These are phyloP conservation scores for Sminthurides aquaticus DNA, from an alignment of 2,888 invertebrate species.

Conservation along the genomic window DNA sequence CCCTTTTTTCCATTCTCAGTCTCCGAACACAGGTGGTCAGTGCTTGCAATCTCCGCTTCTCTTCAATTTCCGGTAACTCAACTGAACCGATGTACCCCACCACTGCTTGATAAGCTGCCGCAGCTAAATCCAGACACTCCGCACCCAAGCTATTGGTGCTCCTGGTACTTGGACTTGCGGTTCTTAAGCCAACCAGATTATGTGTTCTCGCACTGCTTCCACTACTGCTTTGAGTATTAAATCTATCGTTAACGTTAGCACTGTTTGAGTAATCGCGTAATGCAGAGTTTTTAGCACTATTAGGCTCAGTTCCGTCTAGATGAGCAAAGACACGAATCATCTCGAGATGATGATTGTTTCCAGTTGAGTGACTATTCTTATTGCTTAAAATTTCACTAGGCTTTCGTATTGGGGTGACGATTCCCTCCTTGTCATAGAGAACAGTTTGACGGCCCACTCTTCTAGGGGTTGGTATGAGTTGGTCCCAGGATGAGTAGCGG, in stretches of 20 bases:
- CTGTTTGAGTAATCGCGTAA: slow-evolving; percentile 9
- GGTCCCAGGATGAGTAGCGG: slow-evolving; percentile 31
- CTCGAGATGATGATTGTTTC: slow-evolving; percentile 36
- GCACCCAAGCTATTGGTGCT: slow-evolving; percentile 25
- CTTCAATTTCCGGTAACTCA: slow-evolving; percentile 71
- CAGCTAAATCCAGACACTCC: slow-evolving; percentile 7
- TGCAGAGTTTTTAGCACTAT: background rate
- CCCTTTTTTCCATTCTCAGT: slow-evolving; percentile 78
- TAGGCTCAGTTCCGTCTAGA: slow-evolving; percentile 30
- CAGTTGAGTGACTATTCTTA: slow-evolving; percentile 14
- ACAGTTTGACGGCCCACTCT: slow-evolving; percentile 31
- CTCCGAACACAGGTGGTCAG: slow-evolving; percentile 69
- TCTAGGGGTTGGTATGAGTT: slow-evolving; percentile 30
- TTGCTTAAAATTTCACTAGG: background rate
- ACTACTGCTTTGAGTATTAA: slow-evolving; percentile 41
- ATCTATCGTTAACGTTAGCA: slow-evolving; percentile 27
- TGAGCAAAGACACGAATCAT: slow-evolving; percentile 39
- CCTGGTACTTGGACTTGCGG: slow-evolving; percentile 26
- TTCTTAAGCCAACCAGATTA: slow-evolving; percentile 21
- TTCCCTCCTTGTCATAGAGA: slow-evolving; percentile 28
- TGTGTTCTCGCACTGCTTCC: slow-evolving; percentile 32
- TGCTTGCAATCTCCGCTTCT: slow-evolving; percentile 61
- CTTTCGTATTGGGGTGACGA: background rate
- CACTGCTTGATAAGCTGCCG: slow-evolving; percentile 57
- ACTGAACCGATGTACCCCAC: slow-evolving; percentile 94